Base-by-base conservation (phyloP, 2,113 vertebrate genomes). In the Apistogramma diplotaenia region DNA sequence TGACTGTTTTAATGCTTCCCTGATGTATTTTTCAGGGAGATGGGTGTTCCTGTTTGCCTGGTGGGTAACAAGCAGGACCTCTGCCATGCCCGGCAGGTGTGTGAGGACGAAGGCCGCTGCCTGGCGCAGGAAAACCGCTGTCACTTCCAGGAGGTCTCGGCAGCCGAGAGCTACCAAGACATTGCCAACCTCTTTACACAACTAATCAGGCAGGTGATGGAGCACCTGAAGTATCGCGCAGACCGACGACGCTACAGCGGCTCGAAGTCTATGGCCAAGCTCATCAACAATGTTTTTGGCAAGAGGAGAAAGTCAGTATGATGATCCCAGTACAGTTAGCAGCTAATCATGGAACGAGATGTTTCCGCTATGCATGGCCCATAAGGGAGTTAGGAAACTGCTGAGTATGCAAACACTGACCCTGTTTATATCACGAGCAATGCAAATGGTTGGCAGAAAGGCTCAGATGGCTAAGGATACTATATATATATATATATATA, bases 41-140 rank as follows among this genome's bases (percentile, higher is more conserved):
- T 9, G 53, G 91, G 92, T 1, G 91, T 94, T 11, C 93, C 95
- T 1, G 90, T 96, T 53, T 95, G 93, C 46, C 94, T 96, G 79
- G 85, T 96, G 77, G 95, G 94, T 0, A 96, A 96, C 92, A 96
- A 96, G 80, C 94, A 93, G 90, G 95, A 96, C 86, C 92, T 95
- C 62, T 95, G 94, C 77, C 94, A 96, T 49, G 92, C 82, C 67
- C 87, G 94, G 25, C 93, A 96, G 91, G 94, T 96, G 27, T 40
- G 71, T 1, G 94, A 95, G 74, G 95, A 95, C n/a, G 95, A 96
- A 40, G 95, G 87, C 18, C 92, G 89, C 29, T 37, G 87, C 61
- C 89, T 95, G 57, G 94, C 94, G 1, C 89, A 93, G 76, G 94
- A 95, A 83, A 86, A 90, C 91, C 90, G 74, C 82, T 94, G 94